A percentile compares a stretch with the other conserved stretches of the same genome.
These are phyloP conservation scores for Bradypodion ventrale DNA, from an alignment of 2,797 vertebrate genomes.

Conservation along the genomic window DNA sequence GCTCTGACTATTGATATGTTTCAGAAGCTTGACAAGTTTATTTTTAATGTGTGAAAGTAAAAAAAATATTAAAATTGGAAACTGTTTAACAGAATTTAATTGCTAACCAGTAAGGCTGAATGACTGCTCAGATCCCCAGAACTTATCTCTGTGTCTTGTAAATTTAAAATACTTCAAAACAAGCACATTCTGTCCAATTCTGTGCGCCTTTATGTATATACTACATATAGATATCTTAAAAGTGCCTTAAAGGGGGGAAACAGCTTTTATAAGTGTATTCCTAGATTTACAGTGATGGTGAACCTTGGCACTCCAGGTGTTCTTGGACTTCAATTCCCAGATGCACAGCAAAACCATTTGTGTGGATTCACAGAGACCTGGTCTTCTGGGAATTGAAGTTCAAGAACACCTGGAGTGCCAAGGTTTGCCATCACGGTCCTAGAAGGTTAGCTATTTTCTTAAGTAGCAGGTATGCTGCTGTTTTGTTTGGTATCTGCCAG, in stretches of 20 bases:
- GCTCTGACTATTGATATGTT: conserved; percentile 11
- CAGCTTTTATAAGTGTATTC: background rate
- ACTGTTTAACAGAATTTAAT: conserved; percentile 9
- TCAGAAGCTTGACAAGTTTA: conserved; percentile 8
- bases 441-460: background rate
- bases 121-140: background rate
- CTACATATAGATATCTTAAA: background rate
- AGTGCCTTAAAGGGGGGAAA: too few relatives aligned
- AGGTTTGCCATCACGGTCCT: too few relatives aligned
- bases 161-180: conserved; percentile 14
- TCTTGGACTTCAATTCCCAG: too few relatives aligned
- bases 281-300: too few relatives aligned
- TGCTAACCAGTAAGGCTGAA: background rate
- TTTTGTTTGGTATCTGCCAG: background rate
- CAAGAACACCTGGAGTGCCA: too few relatives aligned
- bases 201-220: background rate
- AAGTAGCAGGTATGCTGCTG: background rate
- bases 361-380: too few relatives aligned
- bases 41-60: conserved; percentile 24
- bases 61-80: conserved; percentile 4
- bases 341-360: too few relatives aligned
- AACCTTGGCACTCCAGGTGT: too few relatives aligned
- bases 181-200: conserved; percentile 5
- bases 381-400: too few relatives aligned
- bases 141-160: background rate